Conservation (phyloP, 2,797 vertebrate genomes). For the Catamblyrhynchus diadema region DNA sequence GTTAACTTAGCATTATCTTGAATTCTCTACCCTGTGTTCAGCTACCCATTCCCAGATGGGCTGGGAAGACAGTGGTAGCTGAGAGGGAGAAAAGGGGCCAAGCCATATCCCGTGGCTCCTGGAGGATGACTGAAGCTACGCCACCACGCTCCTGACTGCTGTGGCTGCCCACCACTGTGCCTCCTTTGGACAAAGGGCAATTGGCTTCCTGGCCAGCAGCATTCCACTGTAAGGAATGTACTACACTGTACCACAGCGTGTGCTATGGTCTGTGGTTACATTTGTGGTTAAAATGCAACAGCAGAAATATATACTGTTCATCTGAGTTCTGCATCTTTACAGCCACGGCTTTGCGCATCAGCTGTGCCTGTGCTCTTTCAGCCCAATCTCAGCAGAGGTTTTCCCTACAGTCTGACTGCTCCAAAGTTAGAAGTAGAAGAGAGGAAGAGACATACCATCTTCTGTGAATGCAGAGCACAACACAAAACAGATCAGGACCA, state of each 20-base stretch:
- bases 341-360: neutral
- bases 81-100: neutral
- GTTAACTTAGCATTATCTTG: neutral
- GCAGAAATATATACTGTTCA: neutral
- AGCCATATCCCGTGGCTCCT: fast-evolving
- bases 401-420: neutral
- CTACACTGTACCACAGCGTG: neutral
- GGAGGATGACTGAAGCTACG: fast-evolving
- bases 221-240: neutral
- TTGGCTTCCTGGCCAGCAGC: fast-evolving
- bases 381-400: neutral
- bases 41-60: neutral
- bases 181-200: neutral
- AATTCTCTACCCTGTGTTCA: neutral
- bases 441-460: neutral
- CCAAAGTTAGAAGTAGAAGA: neutral
- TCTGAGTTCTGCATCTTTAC: neutral
- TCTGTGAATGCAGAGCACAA: neutral
- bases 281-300: neutral
- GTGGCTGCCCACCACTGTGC: neutral
- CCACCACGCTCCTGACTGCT: neutral
- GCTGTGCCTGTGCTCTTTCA: neutral
- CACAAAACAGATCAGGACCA: neutral
- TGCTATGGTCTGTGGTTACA: neutral
- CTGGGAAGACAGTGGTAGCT: neutral